Conservation (phyloP, 2,888 invertebrate genomes). For the Limnephilus lunatus region DNA sequence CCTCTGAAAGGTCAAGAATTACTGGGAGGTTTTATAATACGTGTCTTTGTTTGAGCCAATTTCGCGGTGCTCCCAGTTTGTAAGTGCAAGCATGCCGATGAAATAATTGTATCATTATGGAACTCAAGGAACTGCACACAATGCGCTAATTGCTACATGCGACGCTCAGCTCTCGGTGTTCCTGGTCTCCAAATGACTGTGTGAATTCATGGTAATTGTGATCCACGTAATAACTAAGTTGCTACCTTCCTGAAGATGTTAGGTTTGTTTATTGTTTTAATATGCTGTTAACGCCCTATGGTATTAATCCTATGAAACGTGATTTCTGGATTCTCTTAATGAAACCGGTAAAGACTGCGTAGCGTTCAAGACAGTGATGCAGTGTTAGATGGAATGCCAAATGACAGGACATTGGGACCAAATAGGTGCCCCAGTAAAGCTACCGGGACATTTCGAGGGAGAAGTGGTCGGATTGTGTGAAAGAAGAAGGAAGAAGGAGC, state of each 20-base stretch:
- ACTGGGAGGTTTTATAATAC: background rate
- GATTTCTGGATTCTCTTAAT: background rate
- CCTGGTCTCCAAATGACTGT: background rate
- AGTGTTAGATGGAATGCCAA: background rate
- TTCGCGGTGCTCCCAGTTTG: background rate
- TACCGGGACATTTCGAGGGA: background rate
- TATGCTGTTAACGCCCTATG: background rate
- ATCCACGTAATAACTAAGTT: background rate
- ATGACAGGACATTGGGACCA: background rate
- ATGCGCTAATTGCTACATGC: constrained; percentile 16
- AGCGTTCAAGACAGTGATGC: background rate
- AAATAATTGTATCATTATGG: constrained; percentile 37
- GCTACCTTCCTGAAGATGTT: background rate
- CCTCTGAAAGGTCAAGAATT: background rate
- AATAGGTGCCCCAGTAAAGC: background rate
- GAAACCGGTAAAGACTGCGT: background rate
- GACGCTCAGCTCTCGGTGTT: background rate
- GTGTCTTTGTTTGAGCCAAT: background rate
- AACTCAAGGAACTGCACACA: constrained; percentile 41
- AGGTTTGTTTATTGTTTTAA: background rate
- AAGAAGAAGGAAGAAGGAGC: background rate
- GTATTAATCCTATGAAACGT: background rate
- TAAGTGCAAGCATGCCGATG: background rate
- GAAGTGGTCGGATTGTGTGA: background rate
- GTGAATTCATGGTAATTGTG: constrained; percentile 16